Evolutionary conservation across 2,797 vertebrate genomes (phyloP), one percentile per base, ranked within the genome.

Genomic region (Sebastes umbrosus): DNA sequence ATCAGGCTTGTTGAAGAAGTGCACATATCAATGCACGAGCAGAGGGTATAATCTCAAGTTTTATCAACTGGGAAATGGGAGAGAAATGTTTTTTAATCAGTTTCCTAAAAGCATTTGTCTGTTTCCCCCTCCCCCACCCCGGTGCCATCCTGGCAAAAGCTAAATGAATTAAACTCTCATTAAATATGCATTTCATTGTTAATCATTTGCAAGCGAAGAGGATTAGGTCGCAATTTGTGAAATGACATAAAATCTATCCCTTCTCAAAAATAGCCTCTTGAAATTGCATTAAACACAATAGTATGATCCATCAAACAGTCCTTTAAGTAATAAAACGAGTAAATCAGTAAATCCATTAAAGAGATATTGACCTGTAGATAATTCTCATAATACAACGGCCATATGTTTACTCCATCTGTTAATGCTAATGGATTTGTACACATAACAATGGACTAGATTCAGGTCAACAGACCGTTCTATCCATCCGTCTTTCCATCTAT

Each of bases 151-250:
- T 89, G 85, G 89, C 87, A 90, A 88, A 92, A 90, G 87, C 93
- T 92, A 91, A 94, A 95, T 95, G 86, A 95, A 96, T 95, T 93
- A 95, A 95, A 91, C 77, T 78, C 80, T 89, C 88, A 94, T 96
- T 94, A 95, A 96, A 95, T 93, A 95, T 95, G 91, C 90, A 95
- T 94, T 93, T 92, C 91, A 90, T 94, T 95, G 91, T 95, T 95
- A 95, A 95, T 96, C 94, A 95, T 93, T 91, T 84, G 88, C 87
- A 93, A 94, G 93, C 73, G 91, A 93, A 93, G 93, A 92, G 95
- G 94, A 95, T 96, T 96, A 96, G 90, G 89, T 92, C 81, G 91
- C 93, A 94, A 95, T 96, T 95, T 95, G 92, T 91, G 85, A 94
- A 95, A 95, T 96, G 82, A 91, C 92, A 92, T 84, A 86, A 93